phyloP scores from a whole-genome alignment of 2,888 invertebrate species.

The Melipona beecheii region DNA sequence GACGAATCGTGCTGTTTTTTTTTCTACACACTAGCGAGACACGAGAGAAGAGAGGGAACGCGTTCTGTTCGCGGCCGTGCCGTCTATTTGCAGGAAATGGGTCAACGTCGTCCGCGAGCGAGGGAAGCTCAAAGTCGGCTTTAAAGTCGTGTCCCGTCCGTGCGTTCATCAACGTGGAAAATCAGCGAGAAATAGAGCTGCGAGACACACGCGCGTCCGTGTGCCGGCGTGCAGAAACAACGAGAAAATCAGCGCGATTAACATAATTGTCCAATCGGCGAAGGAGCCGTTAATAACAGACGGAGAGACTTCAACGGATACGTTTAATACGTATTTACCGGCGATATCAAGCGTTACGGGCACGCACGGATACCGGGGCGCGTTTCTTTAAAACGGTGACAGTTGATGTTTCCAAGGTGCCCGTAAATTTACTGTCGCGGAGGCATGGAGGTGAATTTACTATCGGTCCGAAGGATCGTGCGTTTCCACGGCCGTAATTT shows the following conservation, averaged over 20 bases:
- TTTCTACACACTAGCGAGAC: not conserved
- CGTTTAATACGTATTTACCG: slow-evolving; percentile 50
- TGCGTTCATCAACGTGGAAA: slow-evolving; percentile 10
- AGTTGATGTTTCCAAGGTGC: slow-evolving; percentile 56
- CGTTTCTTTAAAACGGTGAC: slow-evolving; percentile 58
- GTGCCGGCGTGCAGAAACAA: not conserved
- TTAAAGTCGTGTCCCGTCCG: too few species aligned
- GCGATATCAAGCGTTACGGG: slow-evolving; percentile 48
- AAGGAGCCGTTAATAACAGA: slow-evolving; percentile 22
- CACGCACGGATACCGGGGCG: slow-evolving; percentile 30
- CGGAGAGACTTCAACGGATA: slow-evolving; percentile 26
- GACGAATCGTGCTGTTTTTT: not conserved
- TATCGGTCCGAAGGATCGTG: slow-evolving; percentile 57
- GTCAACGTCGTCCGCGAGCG: slow-evolving; percentile 38
- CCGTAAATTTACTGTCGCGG: slow-evolving; percentile 65
- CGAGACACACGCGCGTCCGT: not conserved
- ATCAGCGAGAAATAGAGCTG: not conserved
- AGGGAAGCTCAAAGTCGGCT: not conserved
- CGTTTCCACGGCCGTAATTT: slow-evolving; percentile 63
- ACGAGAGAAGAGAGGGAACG: slow-evolving; percentile 28
- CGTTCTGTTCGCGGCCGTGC: slow-evolving; percentile 28
- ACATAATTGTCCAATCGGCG: slow-evolving; percentile 33
- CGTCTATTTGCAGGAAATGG: slow-evolving; percentile 60
- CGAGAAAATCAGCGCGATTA: slow-evolving; percentile 33
- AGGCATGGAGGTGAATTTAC: slow-evolving; percentile 69